Evolutionary conservation across 2,888 invertebrate genomes (phyloP), one percentile per base, ranked within the genome.

Genomic region (Hirtodrosophila cameraria): DNA sequence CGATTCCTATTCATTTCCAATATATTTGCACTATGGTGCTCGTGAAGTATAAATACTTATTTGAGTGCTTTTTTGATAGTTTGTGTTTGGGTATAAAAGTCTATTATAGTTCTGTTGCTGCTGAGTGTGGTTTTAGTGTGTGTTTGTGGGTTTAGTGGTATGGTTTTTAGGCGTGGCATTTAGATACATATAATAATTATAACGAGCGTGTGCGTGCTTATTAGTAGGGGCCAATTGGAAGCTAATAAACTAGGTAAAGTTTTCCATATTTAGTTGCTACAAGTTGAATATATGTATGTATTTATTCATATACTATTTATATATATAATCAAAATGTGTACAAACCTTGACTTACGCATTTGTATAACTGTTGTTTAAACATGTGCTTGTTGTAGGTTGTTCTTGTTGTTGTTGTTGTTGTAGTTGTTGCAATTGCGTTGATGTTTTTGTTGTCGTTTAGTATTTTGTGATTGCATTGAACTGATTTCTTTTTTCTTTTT

Each of bases 321-420:
- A 27, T 59, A 25, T 31, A 30, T 46, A 15, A 62, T 33, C 2
- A 46, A 68, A 75, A 61, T 62, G 72, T 82, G 86, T 82, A 82
- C 81, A 82, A 82, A 82, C 81, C 81, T 82, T 87, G 86, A 87
- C 87, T 85, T 87, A 82, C 86, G 86, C 61, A 63, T 72, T 75
- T 82, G 85, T 85, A 64, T 75, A 42, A 42, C 64, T 70, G 74
- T 87, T 74, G 68, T 68, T 65, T 42, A 69, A 64, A 65, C 25
- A 60, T 72, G 75, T 79, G 73, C 73, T 78, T 82, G 66, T 81
- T 80, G 80, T 82, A 63, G 57, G 61, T 73, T 54, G 55, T 65
- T 62, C 62, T 73, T 68, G 59, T 75, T 64, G 58, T 81, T 55
- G 69, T 81, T 58, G 74, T 79, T 53, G 64, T 84, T 65, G 71